Evolutionary conservation across 2,888 invertebrate genomes (phyloP), one percentile per base, ranked within the genome.

Genomic region (Eupithecia exiguata): DNA sequence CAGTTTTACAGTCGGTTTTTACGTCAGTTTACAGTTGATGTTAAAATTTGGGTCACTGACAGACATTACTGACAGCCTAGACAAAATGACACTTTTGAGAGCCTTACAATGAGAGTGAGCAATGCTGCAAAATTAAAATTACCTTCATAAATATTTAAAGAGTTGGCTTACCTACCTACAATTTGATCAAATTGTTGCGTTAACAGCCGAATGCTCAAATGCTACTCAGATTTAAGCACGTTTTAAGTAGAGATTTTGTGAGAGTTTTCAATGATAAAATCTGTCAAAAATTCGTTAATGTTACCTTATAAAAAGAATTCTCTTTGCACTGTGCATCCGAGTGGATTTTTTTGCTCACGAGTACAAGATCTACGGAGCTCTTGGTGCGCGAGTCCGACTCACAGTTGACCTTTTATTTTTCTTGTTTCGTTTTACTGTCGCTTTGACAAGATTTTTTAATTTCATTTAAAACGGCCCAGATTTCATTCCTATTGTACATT

Each of bases 1-100:
- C 46, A 71, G 68, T 58, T 71, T 40, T 71, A 21, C 63, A 43
- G 14, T 10, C 43, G 36, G 68, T 53, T 68, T 68, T 65, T 65
- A 65, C 1, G 21, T 36, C 65, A 65, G n/a, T 12, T 38, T 62
- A 16, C 18, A 18, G 30, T 18, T 35, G 35, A 62, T 7, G 30
- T 35, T 35, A 9, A 62, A 35, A 62, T 35, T 35, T 62, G 35
- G 30, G 62, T 62, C 62, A 35, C 21, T 30, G 61, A 30, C 61
- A 35, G 16, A 9, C 2, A 62, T 18, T 1, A 4, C 18, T 62
- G 62, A 62, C 62, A 62, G 35, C 5, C 18, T 35, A 9, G 35
- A 25, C 58, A 12, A 21, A 53, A 58, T 58, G 58, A 5, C 58
- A 58, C 21, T 53, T 53, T 58, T 58, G 14, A 58, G 25, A 58